A percentile compares a stretch with the other conserved stretches of the same genome.
These are phyloP conservation scores for Dendrolimus kikuchii DNA, from an alignment of 1,140 invertebrate species.

Conservation along the genomic window DNA sequence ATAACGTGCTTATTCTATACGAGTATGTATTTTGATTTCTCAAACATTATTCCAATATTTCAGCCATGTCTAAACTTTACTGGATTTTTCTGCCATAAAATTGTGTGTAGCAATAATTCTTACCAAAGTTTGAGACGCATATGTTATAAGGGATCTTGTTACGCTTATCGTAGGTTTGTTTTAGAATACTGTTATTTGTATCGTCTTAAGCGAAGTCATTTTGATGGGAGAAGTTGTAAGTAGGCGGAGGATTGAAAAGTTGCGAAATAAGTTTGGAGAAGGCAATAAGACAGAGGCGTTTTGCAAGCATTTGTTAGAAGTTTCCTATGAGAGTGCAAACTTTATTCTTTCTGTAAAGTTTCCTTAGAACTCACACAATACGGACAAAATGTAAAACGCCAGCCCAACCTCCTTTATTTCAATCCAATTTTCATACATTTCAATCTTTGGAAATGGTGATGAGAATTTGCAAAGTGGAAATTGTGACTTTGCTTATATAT, in stretches of 20 bases:
- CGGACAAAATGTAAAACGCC: too few relatives aligned
- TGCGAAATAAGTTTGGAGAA: slow-evolving; percentile 33
- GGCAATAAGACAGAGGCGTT: slow-evolving; percentile 31
- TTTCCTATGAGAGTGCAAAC: slow-evolving; percentile 19
- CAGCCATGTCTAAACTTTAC: too few relatives aligned
- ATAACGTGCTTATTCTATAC: too few relatives aligned
- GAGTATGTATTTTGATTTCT: too few relatives aligned
- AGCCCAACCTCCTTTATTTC: too few relatives aligned
- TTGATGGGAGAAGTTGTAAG: slow-evolving; percentile 49
- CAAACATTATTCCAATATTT: too few relatives aligned
- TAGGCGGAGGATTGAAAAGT: slow-evolving; percentile 41
- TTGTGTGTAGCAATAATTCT: slow-evolving; percentile 8
- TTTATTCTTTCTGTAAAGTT: slow-evolving; percentile 17
- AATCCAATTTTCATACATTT: too few relatives aligned
- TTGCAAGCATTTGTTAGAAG: slow-evolving; percentile 34
- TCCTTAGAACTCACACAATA: neutral
- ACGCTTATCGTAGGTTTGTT: slow-evolving; percentile 15
- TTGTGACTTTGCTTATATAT: too few relatives aligned
- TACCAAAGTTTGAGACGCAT: slow-evolving; percentile 14
- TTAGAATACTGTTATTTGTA: slow-evolving; percentile 36
- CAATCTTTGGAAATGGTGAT: too few relatives aligned
- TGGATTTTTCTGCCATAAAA: slow-evolving; percentile 6
- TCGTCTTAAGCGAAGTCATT: slow-evolving; percentile 33
- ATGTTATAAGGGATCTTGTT: slow-evolving; percentile 11
- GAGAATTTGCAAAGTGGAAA: too few relatives aligned